These are phyloP conservation scores for Atherinosoma microstoma DNA, from an alignment of 2,797 vertebrate genomes.

Conservation along the genomic window DNA sequence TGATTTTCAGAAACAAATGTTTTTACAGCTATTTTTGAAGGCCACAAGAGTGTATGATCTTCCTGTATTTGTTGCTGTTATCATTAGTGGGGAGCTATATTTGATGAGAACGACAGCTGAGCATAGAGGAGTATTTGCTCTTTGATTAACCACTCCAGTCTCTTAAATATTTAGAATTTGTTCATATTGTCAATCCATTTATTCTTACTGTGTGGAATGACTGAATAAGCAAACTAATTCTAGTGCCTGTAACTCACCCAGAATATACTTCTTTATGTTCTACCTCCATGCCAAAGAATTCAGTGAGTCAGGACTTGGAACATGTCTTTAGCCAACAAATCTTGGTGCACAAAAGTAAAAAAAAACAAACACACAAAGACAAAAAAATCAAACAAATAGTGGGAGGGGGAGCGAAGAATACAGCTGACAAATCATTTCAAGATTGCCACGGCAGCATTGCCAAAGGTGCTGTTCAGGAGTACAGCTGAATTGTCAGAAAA, in stretches of 20 bases:
- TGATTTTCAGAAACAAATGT: no score
- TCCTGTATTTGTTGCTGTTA: no score
- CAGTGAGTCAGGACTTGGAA: background rate
- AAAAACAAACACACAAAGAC: background rate
- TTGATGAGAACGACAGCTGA: no score
- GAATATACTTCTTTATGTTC: background rate
- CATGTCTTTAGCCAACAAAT: background rate
- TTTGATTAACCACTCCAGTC: no score
- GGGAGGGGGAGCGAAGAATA: background rate
- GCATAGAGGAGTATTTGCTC: no score
- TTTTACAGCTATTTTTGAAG: no score
- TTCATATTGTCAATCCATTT: background rate
- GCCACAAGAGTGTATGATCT: no score
- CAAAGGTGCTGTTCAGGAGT: background rate
- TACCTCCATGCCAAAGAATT: background rate
- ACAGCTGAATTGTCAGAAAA: background rate
- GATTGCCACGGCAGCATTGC: background rate
- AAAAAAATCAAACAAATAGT: background rate
- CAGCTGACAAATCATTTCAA: background rate
- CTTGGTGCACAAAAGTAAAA: background rate
- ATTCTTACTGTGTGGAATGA: background rate
- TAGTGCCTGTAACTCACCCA: background rate
- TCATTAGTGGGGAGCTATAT: no score
- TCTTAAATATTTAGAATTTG: background rate
- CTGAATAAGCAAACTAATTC: background rate